Evolutionary conservation across 2,888 invertebrate genomes (phyloP), one percentile per base, ranked within the genome.

Genomic region (Catocala sponsa): DNA sequence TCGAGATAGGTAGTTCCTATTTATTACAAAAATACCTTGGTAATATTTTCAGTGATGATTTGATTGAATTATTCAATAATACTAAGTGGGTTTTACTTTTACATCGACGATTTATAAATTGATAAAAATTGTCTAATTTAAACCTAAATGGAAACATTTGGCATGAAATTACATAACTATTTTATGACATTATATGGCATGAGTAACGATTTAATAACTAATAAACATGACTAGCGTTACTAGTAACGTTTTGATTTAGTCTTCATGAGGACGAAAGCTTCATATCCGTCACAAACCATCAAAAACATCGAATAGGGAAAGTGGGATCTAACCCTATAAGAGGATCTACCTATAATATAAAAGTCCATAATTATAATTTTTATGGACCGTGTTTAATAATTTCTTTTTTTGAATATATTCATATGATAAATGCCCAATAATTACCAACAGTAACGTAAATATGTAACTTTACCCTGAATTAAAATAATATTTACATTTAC

Each of bases 221-320:
- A 79, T 76, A 76, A 65, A 76, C 71, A 76, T 86, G 87, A 87
- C 87, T 86, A 87, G 87, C 83, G 76, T 77, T 79, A 79, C 81
- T 85, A 84, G 84, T 83, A 84, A 85, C 82, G 75, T 77, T 72
- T 72, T 68, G 72, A 74, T 75, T 62, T 76, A 67, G 73, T 61
- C 67, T 15, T 60, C 62, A 75, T 61, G 65, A 72, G 52, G 65
- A 72, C 59, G 54, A 64, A 44, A 66, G 59, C 33, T 54, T 65
- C 59, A 59, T 58, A 54, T 35, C 25, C 33, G 44, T n/a, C 11
- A 13, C 42, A 41, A 13, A 44, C 15, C 12, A 35, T 35, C 35
- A 6, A 35, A 35, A 35, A 4, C 7, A 9, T 38, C 35, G 35
- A 6, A 38, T 38, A 38, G 35, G 35, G 9, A 38, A 9, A 38